Base-by-base conservation (phyloP, 2,888 invertebrate genomes). In the Heliconius hortense region DNA sequence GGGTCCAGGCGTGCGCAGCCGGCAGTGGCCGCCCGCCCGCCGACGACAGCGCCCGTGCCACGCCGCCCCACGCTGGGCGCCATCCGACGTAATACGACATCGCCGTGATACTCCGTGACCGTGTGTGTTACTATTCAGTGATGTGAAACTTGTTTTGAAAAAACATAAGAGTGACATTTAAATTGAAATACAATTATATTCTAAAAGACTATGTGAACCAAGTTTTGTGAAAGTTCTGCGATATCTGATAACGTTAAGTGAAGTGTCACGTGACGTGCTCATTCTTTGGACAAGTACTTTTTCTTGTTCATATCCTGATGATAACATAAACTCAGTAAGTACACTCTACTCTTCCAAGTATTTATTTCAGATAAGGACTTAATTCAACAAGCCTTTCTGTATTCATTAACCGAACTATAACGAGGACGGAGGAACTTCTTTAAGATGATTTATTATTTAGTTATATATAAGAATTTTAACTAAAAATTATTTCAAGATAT, bases 1-100 rank as follows among this genome's bases (percentile, higher is more conserved):
- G 91, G 91, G 91, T 86, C 85, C 89, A 90, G 91, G 92, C 92
- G 89, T 90, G 92, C 92, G 92, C 91, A 89, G 86, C 88, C 91
- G 91, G 87, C 90, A 92, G 93, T 93, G 80, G 82, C 86, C 82
- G 82, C 85, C 86, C 86, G 86, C 83, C 82, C 83, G 86, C 84
- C 87, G 85, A 74, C 80, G 81, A 80, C 83, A 79, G 78, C 83
- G 85, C 81, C 84, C 84, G 80, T 80, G 83, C 79, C 79, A 82
- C 82, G 77, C 77, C 71, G 56, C 56, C 85, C 86, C 89, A 88
- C 89, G 88, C 86, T 87, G 89, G 88, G 90, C 91, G 90, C 89
- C 90, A 90, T 80, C 80, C 80, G 83, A 74, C 80, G 83, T 84
- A 76, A 78, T 83, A 80, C 79, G 79, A 72, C 15, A 15, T 60